Evolutionary conservation across 2,797 vertebrate species (phyloP).

Genomic region (Thaleichthys pacificus): DNA sequence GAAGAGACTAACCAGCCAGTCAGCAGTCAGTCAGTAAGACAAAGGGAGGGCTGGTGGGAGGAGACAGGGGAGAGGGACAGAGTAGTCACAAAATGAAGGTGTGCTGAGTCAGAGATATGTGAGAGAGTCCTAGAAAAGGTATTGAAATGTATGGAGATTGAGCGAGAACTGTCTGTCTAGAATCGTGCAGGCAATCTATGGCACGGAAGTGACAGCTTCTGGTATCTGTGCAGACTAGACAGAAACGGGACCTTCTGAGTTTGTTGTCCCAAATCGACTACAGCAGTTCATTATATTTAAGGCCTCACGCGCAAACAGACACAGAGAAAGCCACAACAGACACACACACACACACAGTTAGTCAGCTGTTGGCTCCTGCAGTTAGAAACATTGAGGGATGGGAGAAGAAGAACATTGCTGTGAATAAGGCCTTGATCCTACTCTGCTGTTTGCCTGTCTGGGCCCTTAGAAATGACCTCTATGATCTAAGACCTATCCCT

Average conservation of each 20-base stretch:
- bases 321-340: too few relatives aligned
- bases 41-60: constrained; percentile 14
- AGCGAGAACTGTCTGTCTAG: not conserved
- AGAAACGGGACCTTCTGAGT: not conserved
- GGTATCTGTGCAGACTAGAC: not conserved
- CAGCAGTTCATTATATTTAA: too few relatives aligned
- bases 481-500: not conserved
- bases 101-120: constrained; percentile 58
- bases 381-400: too few relatives aligned
- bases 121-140: not conserved
- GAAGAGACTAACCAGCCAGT: constrained; percentile 9
- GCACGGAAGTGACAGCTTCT: not conserved
- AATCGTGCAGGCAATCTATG: not conserved
- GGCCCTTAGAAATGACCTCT: constrained; percentile 1
- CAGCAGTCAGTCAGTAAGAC: not conserved
- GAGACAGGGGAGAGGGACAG: constrained; percentile 18
- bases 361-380: constrained; percentile 51
- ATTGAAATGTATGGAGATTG: constrained; percentile 21
- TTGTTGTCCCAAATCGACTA: too few relatives aligned
- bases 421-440: constrained; percentile 37
- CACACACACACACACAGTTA: constrained; percentile 38
- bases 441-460: not conserved
- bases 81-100: constrained; percentile 31
- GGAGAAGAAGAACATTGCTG: constrained; percentile 12
- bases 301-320: too few relatives aligned